A percentile compares a stretch with the other conserved stretches of the same genome.
These are phyloP conservation scores for Chlorospingus semifuscus DNA, from an alignment of 2,797 vertebrate genomes.

Conservation along the genomic window DNA sequence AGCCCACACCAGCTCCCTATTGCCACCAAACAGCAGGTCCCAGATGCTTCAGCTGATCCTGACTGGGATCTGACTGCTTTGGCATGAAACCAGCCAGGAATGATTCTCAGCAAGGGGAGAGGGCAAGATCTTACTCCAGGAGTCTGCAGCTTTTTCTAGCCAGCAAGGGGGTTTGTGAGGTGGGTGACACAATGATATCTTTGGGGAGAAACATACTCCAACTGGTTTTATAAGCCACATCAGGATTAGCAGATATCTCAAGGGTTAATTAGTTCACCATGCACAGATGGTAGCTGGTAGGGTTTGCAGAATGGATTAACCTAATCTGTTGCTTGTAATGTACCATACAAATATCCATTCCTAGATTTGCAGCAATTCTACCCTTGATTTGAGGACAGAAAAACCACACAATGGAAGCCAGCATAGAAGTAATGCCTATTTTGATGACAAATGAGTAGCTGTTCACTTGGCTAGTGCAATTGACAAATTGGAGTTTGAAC, in stretches of 20 bases:
- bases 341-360: constrained; percentile 30
- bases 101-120: neutral
- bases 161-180: neutral
- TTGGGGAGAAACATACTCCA: neutral
- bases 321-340: constrained; percentile 46
- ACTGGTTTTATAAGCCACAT: neutral
- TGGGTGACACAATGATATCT: neutral
- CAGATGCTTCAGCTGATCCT: neutral
- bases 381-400: neutral
- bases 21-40: neutral
- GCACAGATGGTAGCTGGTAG: constrained; percentile 53
- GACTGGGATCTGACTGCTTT: neutral
- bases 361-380: neutral
- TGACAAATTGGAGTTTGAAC: neutral
- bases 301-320: constrained; percentile 49
- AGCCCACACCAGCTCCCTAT: accelerated
- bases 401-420: neutral
- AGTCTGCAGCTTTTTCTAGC: neutral
- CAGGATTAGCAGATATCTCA: constrained; percentile 26
- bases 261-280: constrained; percentile 58
- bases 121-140: neutral
- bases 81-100: neutral
- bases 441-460: neutral
- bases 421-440: neutral
- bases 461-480: neutral